These are phyloP conservation scores for Drosophila subobscura DNA, from an alignment of 1,140 invertebrate species.

Conservation along the genomic window DNA sequence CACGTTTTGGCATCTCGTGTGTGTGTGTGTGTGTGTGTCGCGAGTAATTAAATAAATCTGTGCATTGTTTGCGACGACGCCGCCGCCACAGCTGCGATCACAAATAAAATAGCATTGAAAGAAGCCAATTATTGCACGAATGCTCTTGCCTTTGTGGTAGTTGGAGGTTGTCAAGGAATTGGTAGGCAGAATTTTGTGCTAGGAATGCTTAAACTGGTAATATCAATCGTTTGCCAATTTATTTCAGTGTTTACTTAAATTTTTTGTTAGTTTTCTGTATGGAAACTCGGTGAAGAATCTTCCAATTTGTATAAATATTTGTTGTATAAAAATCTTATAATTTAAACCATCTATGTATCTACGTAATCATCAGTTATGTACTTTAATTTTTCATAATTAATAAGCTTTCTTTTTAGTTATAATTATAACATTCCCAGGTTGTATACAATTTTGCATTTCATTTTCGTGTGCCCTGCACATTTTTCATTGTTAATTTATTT, in stretches of 20 bases:
- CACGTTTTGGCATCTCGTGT: neutral
- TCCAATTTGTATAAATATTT: too few species aligned
- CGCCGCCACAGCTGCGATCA: constrained; percentile 15
- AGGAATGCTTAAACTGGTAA: too few species aligned
- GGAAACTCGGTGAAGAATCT: too few species aligned
- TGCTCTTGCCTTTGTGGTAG: neutral
- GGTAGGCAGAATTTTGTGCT: neutral
- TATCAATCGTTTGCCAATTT: neutral
- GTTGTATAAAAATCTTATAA: too few species aligned
- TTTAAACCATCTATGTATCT: too few species aligned
- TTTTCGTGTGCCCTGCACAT: constrained; percentile 25
- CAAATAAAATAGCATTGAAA: constrained; percentile 12
- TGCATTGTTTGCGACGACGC: constrained; percentile 56
- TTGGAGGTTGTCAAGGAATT: neutral
- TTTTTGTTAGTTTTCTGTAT: constrained; percentile 2
- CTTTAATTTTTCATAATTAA: too few species aligned
- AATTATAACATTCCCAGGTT: too few species aligned
- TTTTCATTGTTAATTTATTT: constrained; percentile 65
- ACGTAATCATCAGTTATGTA: too few species aligned
- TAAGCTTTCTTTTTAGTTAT: too few species aligned
- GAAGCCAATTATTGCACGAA: constrained; percentile 7
- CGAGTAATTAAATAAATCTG: constrained; percentile 78
- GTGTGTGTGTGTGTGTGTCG: constrained; percentile 36
- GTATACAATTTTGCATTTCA: too few species aligned
- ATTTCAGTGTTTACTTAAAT: constrained; percentile 10